A percentile compares a stretch with the other conserved stretches of the same genome.
phyloP scores from a whole-genome alignment of 2,888 invertebrate genomes.

The Galerucella pusilla region DNA sequence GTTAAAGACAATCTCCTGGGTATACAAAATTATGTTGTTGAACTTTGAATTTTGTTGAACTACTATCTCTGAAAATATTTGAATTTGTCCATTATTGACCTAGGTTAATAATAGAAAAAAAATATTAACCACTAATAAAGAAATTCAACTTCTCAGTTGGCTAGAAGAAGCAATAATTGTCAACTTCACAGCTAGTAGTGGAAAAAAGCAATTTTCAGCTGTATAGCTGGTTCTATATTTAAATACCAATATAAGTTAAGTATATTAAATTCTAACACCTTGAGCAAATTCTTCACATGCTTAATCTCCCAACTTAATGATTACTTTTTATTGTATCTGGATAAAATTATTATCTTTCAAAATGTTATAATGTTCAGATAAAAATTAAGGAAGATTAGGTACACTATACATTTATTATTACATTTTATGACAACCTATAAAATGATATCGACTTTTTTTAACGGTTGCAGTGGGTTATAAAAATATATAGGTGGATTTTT shows the following conservation, averaged over 20 bases:
- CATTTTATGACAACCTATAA: background rate
- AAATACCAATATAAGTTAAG: background rate
- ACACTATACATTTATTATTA: background rate
- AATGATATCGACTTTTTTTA: background rate
- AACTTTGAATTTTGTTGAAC: no score
- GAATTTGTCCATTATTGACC: no score
- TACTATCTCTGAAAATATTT: no score
- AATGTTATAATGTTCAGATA: background rate
- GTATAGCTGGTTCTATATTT: no score
- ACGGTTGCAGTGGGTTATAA: slow-evolving; percentile 1
- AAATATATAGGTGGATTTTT: background rate
- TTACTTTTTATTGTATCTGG: background rate
- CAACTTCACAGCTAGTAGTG: no score
- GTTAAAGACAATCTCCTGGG: no score
- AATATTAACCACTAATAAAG: no score
- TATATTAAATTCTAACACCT: background rate
- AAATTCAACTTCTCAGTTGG: no score
- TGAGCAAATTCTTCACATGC: background rate
- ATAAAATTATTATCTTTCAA: background rate
- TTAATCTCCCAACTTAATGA: background rate
- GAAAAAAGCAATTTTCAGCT: no score
- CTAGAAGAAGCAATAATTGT: no score
- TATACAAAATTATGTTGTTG: no score
- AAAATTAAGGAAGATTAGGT: background rate
- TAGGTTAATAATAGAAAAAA: no score